A percentile compares a stretch with the other conserved stretches of the same genome.
Evolutionary conservation across 2,113 vertebrate species (phyloP).

Genomic region (Oostethus manadensis): DNA sequence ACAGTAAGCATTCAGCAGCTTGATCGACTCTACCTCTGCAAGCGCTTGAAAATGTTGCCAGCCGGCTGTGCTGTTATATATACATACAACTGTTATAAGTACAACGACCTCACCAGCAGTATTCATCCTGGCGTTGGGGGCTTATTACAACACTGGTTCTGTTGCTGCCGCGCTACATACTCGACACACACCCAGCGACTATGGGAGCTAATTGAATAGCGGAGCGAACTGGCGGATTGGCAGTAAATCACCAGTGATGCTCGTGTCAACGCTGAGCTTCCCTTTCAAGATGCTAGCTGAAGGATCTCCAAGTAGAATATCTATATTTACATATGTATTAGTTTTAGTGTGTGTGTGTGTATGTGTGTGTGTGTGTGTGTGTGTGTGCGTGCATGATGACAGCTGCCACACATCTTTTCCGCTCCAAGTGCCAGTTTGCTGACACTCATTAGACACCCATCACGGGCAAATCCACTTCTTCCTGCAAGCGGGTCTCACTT

Average conservation of each 20-base stretch:
- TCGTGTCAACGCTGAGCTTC: not conserved
- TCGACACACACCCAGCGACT: no score
- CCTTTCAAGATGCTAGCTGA: not conserved
- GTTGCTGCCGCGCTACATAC: no score
- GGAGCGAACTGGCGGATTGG: no score
- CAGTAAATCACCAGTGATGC: not conserved
- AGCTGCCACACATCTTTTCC: conserved; percentile 47
- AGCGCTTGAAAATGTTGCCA: no score
- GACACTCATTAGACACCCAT: conserved; percentile 66
- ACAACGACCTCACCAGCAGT: no score
- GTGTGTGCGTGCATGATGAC: conserved; percentile 26
- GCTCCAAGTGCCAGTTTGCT: conserved; percentile 54
- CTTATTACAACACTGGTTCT: no score
- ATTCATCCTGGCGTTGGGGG: no score
- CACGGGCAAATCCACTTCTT: conserved; percentile 57
- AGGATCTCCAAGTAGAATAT: conserved; percentile 2
- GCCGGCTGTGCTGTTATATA: no score
- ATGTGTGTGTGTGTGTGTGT: conserved; percentile 6
- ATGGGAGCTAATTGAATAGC: no score
- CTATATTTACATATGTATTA: conserved; percentile 22
- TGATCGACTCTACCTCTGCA: no score
- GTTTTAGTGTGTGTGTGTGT: not conserved
- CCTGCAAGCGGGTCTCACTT: conserved; percentile 30
- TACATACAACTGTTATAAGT: no score
- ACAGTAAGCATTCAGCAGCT: no score